Percentiles rank a stretch among this genome's conserved stretches.
Evolutionary conservation across 2,113 vertebrate species (phyloP).

Genomic region (Corynorhinus townsendii): DNA sequence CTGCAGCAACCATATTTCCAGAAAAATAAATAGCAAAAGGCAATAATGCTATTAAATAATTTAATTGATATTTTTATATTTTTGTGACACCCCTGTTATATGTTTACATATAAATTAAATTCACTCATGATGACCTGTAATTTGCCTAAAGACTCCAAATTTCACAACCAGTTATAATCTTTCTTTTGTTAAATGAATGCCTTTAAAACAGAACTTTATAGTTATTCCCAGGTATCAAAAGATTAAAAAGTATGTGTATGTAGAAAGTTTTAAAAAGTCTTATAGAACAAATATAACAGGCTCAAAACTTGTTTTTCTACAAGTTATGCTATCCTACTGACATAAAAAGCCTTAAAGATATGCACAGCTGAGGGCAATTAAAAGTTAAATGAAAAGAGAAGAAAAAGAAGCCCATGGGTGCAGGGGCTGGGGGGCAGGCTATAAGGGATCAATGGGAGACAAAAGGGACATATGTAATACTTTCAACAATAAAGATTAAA

Average conservation of each 20-base stretch:
- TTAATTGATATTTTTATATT: neutral
- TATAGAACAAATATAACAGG: neutral
- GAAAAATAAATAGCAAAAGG: conserved; percentile 18
- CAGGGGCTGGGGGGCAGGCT: too few species aligned
- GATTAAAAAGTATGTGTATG: neutral
- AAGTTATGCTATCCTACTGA: neutral
- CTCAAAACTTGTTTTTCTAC: neutral
- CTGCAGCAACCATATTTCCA: neutral
- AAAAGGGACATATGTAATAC: too few species aligned
- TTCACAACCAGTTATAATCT: neutral
- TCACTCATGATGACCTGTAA: neutral
- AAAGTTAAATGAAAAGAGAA: neutral
- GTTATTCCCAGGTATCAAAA: neutral
- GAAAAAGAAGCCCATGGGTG: too few species aligned
- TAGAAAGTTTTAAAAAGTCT: neutral
- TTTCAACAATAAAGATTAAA: too few species aligned
- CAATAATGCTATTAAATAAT: neutral
- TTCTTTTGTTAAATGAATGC: neutral
- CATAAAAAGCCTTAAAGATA: neutral
- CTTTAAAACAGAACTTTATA: neutral
- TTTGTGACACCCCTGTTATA: neutral
- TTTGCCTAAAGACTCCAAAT: neutral
- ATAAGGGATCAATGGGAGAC: too few species aligned
- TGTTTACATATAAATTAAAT: neutral
- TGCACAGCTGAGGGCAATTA: neutral